Evolutionary conservation across 2,797 vertebrate species (phyloP), one percentile per base, ranked within the genome.

Genomic region (Gephyroberyx darwinii): DNA sequence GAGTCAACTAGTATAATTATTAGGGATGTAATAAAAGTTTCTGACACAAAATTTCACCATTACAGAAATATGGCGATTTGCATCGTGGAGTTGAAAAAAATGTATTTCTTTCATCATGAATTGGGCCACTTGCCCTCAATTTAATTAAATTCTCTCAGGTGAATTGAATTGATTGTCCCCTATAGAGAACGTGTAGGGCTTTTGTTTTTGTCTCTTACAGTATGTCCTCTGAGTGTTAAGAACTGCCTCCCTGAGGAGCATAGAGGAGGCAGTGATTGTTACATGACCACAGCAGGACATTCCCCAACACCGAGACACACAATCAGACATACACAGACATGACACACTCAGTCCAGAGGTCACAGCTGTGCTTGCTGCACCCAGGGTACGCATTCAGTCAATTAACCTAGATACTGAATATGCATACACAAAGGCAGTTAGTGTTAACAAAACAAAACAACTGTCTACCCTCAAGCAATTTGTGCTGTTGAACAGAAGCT

Each of bases 311-410:
- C 73, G 55, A 83, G 66, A 66, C 60, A 37, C 55, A 26, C 22
- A 57, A 55, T 81, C 80, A 71, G 35, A 37, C 63, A 54, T 33
- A 17, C 19, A 65, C 33, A 22, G 8, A 79, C 61, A 13, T 8
- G 30, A 48, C 65, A 67, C 35, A 31, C 35, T 69, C 26, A 74
- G 62, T 75, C 63, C 66, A 35, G 75, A 80, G 80, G 82, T 84
- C 88, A 86, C 88, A 91, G 86, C 90, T 92, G 88, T 78, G 83
- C 64, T 61, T n/a, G 47, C 75, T 90, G 78, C 69, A 84, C 45
- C 68, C 70, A n/a, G 61, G 68, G 78, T 74, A 65, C 78, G 74
- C 77, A 65, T 85, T 84, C 66, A 84, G 75, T 84, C 79, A 84
- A 85, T 90, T 84, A 90, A 85, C 88, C 87, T 76, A 82, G 67